Conservation (phyloP, 2,113 vertebrate species). For the Gambusia affinis region DNA sequence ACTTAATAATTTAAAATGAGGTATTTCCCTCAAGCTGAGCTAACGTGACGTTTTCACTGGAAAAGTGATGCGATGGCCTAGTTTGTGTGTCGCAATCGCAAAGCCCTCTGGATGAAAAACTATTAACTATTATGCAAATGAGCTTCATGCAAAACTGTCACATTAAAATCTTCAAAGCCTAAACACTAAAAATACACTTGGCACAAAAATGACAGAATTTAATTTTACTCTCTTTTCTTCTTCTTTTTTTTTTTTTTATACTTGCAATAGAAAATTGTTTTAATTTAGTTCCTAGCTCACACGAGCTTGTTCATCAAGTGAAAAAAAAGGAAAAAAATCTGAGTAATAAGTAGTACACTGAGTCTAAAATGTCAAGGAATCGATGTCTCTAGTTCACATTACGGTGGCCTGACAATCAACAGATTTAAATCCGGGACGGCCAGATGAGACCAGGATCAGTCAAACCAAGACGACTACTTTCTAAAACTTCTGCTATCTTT, state of each 20-base stretch:
- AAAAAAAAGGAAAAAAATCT: neutral
- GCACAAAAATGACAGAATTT: neutral
- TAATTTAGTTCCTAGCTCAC: neutral
- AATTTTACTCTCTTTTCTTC: neutral
- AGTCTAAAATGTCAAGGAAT: neutral
- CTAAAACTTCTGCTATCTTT: neutral
- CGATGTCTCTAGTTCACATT: neutral
- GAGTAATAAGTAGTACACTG: neutral
- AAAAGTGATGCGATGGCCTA: neutral
- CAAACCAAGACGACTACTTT: neutral
- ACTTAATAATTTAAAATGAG: neutral
- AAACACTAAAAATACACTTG: neutral
- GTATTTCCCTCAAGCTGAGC: neutral
- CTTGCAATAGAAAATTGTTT: neutral
- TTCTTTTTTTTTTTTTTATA: neutral
- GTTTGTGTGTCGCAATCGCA: neutral
- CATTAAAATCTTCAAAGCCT: neutral
- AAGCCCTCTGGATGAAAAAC: neutral
- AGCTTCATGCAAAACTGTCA: neutral
- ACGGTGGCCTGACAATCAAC: neutral
- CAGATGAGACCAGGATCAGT: neutral
- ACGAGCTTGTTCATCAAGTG: neutral
- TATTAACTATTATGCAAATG: conserved; percentile 1
- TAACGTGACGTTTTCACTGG: neutral
- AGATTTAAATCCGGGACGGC: neutral